Conservation (phyloP, 2,797 vertebrate species). For the Cygnus olor region DNA sequence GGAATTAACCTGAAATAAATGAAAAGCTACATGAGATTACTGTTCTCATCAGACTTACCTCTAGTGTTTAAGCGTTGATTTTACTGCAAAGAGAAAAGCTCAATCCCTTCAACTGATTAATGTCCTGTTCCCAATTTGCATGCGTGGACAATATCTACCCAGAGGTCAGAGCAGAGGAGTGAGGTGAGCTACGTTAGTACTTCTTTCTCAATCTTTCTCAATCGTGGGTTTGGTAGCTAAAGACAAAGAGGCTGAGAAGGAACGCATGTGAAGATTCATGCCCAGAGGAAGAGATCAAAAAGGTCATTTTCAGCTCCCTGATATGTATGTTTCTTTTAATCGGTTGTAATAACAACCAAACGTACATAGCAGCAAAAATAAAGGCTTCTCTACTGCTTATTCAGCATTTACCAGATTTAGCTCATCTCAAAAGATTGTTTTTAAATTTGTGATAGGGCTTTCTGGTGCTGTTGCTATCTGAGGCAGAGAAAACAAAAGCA, state of each 20-base stretch:
- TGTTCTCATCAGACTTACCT: slow-evolving; percentile 30
- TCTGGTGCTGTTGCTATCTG: not conserved
- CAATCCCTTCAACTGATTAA: slow-evolving; percentile 18
- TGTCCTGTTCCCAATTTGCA: not conserved
- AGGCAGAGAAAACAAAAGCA: not conserved
- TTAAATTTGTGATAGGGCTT: not conserved
- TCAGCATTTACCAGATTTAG: not conserved
- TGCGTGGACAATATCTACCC: not conserved
- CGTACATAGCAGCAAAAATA: not conserved
- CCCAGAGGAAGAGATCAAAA: not conserved
- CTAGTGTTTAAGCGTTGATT: not conserved
- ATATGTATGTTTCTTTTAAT: not conserved
- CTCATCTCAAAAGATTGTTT: not conserved
- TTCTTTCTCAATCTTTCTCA: not conserved
- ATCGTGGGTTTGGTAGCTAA: not conserved
- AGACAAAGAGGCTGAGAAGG: not conserved
- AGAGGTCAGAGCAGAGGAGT: slow-evolving; percentile 4
- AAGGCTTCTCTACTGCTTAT: not conserved
- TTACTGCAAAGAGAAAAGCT: slow-evolving; percentile 10
- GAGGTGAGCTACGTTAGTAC: not conserved
- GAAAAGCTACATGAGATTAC: not conserved
- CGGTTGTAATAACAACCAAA: not conserved
- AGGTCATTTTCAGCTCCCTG: not conserved
- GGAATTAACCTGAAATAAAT: not conserved
- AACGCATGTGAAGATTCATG: not conserved